Conservation (phyloP, 2,113 vertebrate genomes). For the Neodon shergylaensis region DNA sequence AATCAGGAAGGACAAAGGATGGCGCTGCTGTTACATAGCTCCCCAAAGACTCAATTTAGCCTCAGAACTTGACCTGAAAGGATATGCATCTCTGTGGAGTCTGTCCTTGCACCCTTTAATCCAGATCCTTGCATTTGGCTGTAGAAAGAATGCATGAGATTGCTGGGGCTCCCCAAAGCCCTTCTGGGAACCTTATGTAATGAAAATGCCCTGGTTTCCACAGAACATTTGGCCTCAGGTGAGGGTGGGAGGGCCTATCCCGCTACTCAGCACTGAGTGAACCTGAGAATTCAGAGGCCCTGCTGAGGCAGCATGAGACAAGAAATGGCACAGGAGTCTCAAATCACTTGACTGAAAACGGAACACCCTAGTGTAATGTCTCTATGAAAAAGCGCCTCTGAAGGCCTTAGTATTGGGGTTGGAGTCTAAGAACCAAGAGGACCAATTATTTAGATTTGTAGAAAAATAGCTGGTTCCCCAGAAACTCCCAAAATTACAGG, state of each 20-base stretch:
- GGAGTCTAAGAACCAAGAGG: background rate
- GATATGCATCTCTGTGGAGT: background rate
- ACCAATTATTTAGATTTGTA: background rate
- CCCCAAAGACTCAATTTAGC: background rate
- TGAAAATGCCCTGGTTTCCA: background rate
- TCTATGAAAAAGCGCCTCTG: background rate
- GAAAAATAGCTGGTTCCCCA: background rate
- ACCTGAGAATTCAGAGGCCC: background rate
- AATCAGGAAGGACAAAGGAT: background rate
- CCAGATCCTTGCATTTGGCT: background rate
- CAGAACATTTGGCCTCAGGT: background rate
- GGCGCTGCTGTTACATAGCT: background rate
- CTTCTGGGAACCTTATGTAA: background rate
- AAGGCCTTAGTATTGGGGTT: background rate
- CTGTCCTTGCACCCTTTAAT: background rate
- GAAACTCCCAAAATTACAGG: background rate
- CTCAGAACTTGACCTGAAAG: background rate
- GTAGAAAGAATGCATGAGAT: background rate
- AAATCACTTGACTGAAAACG: background rate
- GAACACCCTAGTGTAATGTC: background rate
- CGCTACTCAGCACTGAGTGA: background rate
- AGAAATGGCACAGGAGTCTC: background rate
- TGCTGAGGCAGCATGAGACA: background rate
- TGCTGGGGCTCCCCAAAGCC: background rate
- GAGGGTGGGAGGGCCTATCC: rapidly evolving